phyloP scores from a whole-genome alignment of 1,140 invertebrate genomes.

The Neodiprion pinetum region DNA sequence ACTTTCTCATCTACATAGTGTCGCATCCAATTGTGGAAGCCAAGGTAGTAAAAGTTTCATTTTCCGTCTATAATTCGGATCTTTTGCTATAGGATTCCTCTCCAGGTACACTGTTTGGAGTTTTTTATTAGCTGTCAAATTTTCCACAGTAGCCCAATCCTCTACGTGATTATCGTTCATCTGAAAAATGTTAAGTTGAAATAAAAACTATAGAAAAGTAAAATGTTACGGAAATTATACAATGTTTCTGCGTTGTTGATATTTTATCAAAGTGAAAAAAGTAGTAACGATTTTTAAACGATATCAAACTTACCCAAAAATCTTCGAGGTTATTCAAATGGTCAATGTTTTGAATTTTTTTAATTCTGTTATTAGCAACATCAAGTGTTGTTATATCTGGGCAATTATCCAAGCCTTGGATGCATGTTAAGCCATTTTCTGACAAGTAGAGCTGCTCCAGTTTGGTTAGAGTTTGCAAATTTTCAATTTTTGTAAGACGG shows the following conservation, averaged over 20 bases:
- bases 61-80: conserved; percentile 90
- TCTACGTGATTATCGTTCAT: conserved; percentile 91
- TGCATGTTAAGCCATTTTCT: conserved; percentile 87
- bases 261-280: conserved; percentile 6
- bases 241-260: conserved; percentile 11
- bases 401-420: conserved; percentile 78
- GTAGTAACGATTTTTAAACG: conserved; percentile 7
- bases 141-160: conserved; percentile 86
- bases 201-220: conserved; percentile 3
- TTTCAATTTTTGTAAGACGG: conserved; percentile 87
- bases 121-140: conserved; percentile 76
- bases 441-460: conserved; percentile 93
- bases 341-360: conserved; percentile 78
- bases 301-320: conserved; percentile 85
- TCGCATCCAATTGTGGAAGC: conserved; percentile 94
- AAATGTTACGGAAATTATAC: conserved; percentile 22
- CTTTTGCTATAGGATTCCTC: conserved; percentile 86
- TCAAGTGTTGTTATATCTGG: conserved; percentile 84
- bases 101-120: conserved; percentile 93
- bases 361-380: conserved; percentile 88
- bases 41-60: conserved; percentile 87
- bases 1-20: conserved; percentile 73
- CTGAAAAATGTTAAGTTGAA: conserved; percentile 64
- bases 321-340: conserved; percentile 84
- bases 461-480: conserved; percentile 75